These are phyloP conservation scores for Chamaetylas fuelleborni DNA, from an alignment of 2,113 vertebrate species.

Conservation along the genomic window DNA sequence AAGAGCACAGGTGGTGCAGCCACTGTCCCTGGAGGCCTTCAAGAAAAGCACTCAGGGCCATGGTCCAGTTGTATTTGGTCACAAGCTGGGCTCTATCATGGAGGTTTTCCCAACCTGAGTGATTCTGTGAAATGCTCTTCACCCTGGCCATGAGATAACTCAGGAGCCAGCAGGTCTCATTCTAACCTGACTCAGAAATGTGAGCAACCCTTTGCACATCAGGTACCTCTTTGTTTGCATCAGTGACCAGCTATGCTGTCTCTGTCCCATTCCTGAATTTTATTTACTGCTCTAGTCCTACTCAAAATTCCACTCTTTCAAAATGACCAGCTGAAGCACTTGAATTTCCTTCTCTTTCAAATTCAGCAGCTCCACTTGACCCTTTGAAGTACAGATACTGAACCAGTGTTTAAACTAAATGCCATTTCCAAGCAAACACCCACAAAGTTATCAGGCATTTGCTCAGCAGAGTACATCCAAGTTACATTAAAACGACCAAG, in stretches of 20 bases:
- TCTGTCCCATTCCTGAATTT: not conserved
- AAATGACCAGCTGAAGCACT: not conserved
- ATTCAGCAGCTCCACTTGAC: not conserved
- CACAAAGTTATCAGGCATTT: constrained; percentile 32
- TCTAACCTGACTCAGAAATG: not conserved
- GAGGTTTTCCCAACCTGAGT: not conserved
- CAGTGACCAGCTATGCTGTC: too few relatives aligned
- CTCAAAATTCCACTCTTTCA: not conserved
- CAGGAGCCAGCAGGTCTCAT: not conserved
- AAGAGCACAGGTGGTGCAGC: not conserved
- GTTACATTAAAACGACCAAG: constrained; percentile 18
- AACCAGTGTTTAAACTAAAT: constrained; percentile 33
- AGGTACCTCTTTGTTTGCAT: not conserved
- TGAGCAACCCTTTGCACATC: not conserved
- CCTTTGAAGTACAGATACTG: not conserved
- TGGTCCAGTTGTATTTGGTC: not conserved
- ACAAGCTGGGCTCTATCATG: rapidly evolving
- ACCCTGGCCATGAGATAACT: not conserved
- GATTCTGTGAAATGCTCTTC: not conserved
- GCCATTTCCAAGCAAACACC: constrained; percentile 27
- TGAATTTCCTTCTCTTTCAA: not conserved
- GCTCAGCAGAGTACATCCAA: constrained; percentile 3
- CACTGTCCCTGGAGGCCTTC: not conserved
- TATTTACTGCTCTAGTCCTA: not conserved
- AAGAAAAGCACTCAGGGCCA: not conserved